Evolutionary conservation across 2,113 vertebrate species (phyloP), one percentile per base, ranked within the genome.

Genomic region (Cheilinus undulatus): DNA sequence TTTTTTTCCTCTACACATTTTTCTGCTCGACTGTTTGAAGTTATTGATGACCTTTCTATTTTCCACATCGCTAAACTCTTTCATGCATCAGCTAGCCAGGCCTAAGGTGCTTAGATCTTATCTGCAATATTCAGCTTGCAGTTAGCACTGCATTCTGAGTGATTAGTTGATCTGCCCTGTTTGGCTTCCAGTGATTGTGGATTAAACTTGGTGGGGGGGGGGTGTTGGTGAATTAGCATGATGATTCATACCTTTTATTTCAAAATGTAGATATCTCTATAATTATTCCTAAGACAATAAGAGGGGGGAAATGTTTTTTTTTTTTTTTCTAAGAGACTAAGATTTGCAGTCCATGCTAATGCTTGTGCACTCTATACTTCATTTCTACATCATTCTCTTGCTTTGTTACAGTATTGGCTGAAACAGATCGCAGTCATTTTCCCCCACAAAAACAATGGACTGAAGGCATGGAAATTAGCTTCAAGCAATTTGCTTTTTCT

Each of bases 41-140:
- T 93, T 94, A 94, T 94, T 93, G 93, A 95, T 93, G 93, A 93
- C 93, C 93, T 94, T 94, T 93, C 92, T 91, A 87, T 91, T 93
- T 93, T 93, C 92, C 92, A 92, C 93, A 87, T 88, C 86, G 84
- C 89, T 91, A 86, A 84, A 79, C 89, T 86, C 88, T 85, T 93
- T 94, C 92, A 93, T 74, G 93, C 93, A 80, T 85, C 89, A 90
- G 84, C 36, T 76, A 68, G 38, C 64, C 73, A 48, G 87, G 80
- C 87, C 90, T 80, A 78, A 83, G 78, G 75, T 82, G 76, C 88
- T 70, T 70, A 85, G 86, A 92, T 93, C 83, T 88, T 86, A 92
- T 93, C 91, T 91, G 69, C 82, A 79, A 76, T 76, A 89, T 91
- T 90, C 88, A 85, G 88, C 86, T 83, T 80, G 80, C 89, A 83